Base-by-base conservation (phyloP, 2,797 vertebrate genomes). In the Spinus pinus region DNA sequence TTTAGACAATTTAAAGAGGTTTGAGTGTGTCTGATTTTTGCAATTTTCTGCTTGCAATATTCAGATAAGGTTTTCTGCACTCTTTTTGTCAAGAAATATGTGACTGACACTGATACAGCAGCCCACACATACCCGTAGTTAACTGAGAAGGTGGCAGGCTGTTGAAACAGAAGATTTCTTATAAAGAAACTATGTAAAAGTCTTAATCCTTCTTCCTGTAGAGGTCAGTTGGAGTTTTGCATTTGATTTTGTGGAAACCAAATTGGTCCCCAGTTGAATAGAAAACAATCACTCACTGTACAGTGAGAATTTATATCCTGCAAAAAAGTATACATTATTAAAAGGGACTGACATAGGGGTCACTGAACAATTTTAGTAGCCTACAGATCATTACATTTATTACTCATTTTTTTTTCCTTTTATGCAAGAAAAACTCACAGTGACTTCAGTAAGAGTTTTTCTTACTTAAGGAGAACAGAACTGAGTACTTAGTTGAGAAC, bases 401-500 rank as follows among this genome's bases (percentile, higher is more conserved):
- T 88, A 62, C 31, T 71, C 21, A 15, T 0, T 35, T 83, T 87
- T 75, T 72, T 74, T 73, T 53, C 3, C 31, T 93, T 81, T 90
- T 81, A 69, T 81, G 46, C 65, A 74, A 88, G 72, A 91, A 93
- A 90, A 97, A 71, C 70, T 93, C 81, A n/a, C 54, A 75, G 66
- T 89, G 81, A 95, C 72, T 96, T 94, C 79, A 90, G 39, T 81
- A 77, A 71, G 60, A 86, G 60, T 70, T 93, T 95, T 95, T 96
- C 83, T 94, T 96, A 58, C 73, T 95, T 86, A 96, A 90, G 66
- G 18, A 93, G 42, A 90, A 84, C 62, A 94, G 89, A 73, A 94
- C n/a, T 87, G 77, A 60, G 78, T 95, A 87, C 89, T 95, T 96
- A 93, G 82, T 47, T 87, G 95, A 95, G 90, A 96, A 89, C 9